phyloP scores from a whole-genome alignment of 1,140 invertebrate species.

The Drosophila equinoxialis region DNA sequence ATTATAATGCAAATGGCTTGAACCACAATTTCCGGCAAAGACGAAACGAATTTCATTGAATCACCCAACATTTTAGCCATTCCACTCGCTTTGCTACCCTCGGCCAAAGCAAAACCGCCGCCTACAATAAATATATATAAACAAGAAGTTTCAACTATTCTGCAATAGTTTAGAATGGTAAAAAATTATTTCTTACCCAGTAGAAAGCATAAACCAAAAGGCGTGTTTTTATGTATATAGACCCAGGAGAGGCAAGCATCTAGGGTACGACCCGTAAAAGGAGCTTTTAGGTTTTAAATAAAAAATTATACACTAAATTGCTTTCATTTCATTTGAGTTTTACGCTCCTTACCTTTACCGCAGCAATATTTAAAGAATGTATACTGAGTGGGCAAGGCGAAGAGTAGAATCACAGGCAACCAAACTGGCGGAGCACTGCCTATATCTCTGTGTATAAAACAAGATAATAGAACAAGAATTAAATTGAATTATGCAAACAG shows the following conservation, averaged over 20 bases:
- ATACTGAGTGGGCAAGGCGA: conserved; percentile 90
- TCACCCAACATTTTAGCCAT: conserved; percentile 89
- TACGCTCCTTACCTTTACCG: conserved; percentile 29
- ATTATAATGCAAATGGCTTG: conserved; percentile 84
- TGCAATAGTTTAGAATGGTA: no score
- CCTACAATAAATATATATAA: conserved; percentile 81
- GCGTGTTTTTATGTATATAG: conserved; percentile 49
- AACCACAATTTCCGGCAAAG: conserved; percentile 83
- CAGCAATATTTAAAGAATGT: conserved; percentile 67
- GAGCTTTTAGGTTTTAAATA: conserved; percentile 24
- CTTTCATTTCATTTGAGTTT: neutral
- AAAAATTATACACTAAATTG: neutral
- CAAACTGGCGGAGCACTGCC: conserved; percentile 91
- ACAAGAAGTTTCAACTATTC: no score
- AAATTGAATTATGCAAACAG: neutral
- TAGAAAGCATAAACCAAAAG: conserved; percentile 57
- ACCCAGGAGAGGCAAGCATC: conserved; percentile 61
- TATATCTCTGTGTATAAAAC: conserved; percentile 84
- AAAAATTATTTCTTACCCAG: conserved; percentile 34
- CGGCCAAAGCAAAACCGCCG: conserved; percentile 94
- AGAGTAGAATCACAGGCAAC: conserved; percentile 89
- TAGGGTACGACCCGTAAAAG: conserved; percentile 47
- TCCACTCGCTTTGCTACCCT: conserved; percentile 90
- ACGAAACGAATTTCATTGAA: conserved; percentile 84
- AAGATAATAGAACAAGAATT: neutral